Base-by-base conservation (phyloP, 2,888 invertebrate genomes). In the Ophraella communa region DNA sequence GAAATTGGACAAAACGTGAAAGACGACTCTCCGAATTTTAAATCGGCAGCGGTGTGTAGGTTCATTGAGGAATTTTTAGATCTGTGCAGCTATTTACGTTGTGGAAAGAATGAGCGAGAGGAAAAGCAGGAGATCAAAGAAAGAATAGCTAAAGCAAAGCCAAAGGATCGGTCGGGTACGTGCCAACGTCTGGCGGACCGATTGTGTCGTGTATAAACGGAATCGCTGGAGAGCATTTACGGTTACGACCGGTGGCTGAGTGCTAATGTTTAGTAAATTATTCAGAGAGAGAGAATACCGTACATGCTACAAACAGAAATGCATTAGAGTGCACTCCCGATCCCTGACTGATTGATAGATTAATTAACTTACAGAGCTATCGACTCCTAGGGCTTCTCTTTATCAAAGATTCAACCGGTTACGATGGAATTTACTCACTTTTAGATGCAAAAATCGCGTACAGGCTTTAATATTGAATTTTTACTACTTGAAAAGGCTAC, bases 251-350 rank as follows among this genome's bases (percentile, higher is more conserved):
- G 77, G 73, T 72, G 76, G 77, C 74, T 74, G 76, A 76, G 79
- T 77, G 79, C 79, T 77, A 78, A 79, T 80, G 79, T 80, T 79
- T 76, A 75, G 77, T 80, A 77, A 80, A 79, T 80, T 79, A 80
- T 80, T 78, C 78, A 80, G 76, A 76, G 76, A 76, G 77, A 77
- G 75, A 77, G 78, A 60, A 60, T 78, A 76, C 76, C 76, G 78
- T 76, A 74, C 76, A 75, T 74, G 75, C 75, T 71, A 73, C 75
- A 70, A 73, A 73, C 73, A 74, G 73, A 74, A 76, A 76, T 79
- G 78, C 78, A 79, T 78, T 78, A 78, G 76, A 79, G 79, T 78
- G 78, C 79, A 79, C 78, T 79, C 77, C 76, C 76, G 77, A 76
- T 76, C 74, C 73, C 74, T 74, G 75, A 74, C 77, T 78, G 79